Evolutionary conservation across 1,140 invertebrate genomes (phyloP).

Genomic region (Leptestheria dahalacensis): DNA sequence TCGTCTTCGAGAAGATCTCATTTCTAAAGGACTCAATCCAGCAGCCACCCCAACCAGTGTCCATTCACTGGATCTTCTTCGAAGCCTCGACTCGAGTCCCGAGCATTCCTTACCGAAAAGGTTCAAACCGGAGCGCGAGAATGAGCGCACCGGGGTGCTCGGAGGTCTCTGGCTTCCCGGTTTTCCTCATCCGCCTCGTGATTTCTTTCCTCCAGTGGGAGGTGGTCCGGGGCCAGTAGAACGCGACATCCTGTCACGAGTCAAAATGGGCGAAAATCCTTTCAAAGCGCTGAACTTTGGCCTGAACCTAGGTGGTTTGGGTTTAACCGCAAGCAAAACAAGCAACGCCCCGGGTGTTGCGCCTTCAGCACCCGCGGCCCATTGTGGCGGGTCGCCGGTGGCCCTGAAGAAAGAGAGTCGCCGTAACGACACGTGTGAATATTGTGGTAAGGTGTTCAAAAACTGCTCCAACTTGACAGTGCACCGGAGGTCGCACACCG

Average conservation of each 20-base stretch:
- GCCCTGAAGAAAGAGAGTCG: constrained; percentile 54
- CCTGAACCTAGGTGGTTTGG: constrained; percentile 9
- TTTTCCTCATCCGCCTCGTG: constrained; percentile 18
- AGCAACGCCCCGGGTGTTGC: constrained; percentile 10
- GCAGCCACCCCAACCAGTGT: constrained; percentile 16
- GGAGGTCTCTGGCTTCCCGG: constrained; percentile 40
- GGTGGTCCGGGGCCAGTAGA: constrained; percentile 20
- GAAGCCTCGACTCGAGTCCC: constrained; percentile 15
- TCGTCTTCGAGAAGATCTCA: constrained; percentile 52
- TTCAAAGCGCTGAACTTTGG: constrained; percentile 14
- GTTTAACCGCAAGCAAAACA: constrained; percentile 8
- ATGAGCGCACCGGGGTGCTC: constrained; percentile 22
- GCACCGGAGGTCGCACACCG: constrained; percentile 87
- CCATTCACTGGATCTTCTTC: constrained; percentile 25
- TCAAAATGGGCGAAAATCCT: constrained; percentile 17
- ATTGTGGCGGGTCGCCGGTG: constrained; percentile 8
- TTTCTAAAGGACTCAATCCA: constrained; percentile 10
- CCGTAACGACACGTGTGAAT: constrained; percentile 94
- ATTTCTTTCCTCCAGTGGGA: constrained; percentile 15
- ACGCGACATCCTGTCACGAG: constrained; percentile 33
- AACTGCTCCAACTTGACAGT: constrained; percentile 97
- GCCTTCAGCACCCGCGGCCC: not conserved
- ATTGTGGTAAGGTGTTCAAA: constrained; percentile 95
- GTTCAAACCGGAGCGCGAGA: constrained; percentile 13
- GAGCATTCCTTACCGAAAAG: constrained; percentile 7